Percentiles rank a stretch among this genome's conserved stretches.
phyloP scores from a whole-genome alignment of 1,140 invertebrate genomes.

The Oreohelix idahoensis region DNA sequence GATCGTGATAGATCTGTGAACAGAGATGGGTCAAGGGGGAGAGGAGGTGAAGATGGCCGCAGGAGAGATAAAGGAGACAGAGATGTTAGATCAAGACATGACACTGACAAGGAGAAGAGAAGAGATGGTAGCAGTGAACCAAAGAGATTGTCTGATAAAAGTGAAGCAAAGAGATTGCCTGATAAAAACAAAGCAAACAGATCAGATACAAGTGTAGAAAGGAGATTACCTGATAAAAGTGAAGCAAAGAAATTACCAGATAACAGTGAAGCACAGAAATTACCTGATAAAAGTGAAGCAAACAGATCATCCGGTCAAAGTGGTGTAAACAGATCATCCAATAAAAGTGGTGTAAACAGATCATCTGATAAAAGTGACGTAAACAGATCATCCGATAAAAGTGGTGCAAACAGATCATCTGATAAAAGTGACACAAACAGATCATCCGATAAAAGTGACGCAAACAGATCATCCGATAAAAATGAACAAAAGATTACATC shows the following conservation, averaged over 20 bases:
- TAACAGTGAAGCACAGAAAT: background rate
- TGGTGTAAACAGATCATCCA: too few relatives aligned
- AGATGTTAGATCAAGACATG: constrained; percentile 22
- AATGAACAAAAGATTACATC: constrained; percentile 10
- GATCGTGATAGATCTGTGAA: background rate
- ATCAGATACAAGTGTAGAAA: too few relatives aligned
- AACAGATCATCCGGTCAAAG: too few relatives aligned
- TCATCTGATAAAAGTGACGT: too few relatives aligned
- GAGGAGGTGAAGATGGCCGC: background rate
- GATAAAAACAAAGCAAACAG: too few relatives aligned
- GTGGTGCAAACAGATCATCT: too few relatives aligned
- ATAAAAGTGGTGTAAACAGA: too few relatives aligned
- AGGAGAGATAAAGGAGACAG: background rate
- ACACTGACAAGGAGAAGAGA: constrained; percentile 27
- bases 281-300: too few relatives aligned
- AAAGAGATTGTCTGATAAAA: background rate
- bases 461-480: background rate
- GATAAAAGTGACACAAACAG: too few relatives aligned
- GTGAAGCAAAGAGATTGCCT: too few relatives aligned
- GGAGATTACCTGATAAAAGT: too few relatives aligned
- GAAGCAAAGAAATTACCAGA: background rate
- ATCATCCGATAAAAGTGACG: too few relatives aligned
- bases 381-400: background rate
- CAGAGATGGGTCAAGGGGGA: background rate
- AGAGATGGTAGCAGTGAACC: background rate